Conservation (phyloP, 2,113 vertebrate genomes). For the Menidia beryllina region DNA sequence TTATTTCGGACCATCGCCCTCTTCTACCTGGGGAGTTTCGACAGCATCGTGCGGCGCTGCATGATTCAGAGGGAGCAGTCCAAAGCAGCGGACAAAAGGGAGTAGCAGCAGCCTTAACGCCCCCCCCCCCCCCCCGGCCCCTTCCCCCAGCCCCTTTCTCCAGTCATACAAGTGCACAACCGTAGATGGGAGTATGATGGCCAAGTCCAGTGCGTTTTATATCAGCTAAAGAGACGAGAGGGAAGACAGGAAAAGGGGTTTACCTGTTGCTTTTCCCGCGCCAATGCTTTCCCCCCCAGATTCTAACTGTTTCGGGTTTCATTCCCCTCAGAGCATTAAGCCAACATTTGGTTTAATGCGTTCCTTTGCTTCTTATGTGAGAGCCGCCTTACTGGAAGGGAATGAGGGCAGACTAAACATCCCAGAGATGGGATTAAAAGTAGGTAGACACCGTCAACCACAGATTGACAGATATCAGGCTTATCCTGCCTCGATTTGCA, state of each 20-base stretch:
- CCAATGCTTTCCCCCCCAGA: slow-evolving; percentile 26
- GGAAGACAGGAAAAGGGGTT: slow-evolving; percentile 54
- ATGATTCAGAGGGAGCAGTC: slow-evolving; percentile 92
- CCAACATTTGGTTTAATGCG: slow-evolving; percentile 58
- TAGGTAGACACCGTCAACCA: slow-evolving; percentile 24
- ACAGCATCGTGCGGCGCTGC: slow-evolving; percentile 96
- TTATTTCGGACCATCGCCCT: slow-evolving; percentile 93
- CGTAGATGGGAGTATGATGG: slow-evolving; percentile 29
- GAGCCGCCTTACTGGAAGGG: slow-evolving; percentile 52
- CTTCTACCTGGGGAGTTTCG: slow-evolving; percentile 96
- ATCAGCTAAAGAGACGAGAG: slow-evolving; percentile 29
- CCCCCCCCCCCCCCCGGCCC: slow-evolving; percentile 1
- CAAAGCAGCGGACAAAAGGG: slow-evolving; percentile 87
- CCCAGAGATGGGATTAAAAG: slow-evolving; percentile 41
- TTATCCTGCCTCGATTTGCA: slow-evolving; percentile 13
- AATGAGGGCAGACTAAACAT: slow-evolving; percentile 55
- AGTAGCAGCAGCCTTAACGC: slow-evolving; percentile 75
- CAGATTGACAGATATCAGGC: background rate
- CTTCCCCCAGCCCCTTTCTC: slow-evolving; percentile 12
- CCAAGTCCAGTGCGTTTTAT: slow-evolving; percentile 26
- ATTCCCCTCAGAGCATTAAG: slow-evolving; percentile 45
- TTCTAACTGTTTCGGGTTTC: slow-evolving; percentile 26
- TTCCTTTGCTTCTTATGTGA: slow-evolving; percentile 49
- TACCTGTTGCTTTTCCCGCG: slow-evolving; percentile 46
- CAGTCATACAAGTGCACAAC: slow-evolving; percentile 54